Evolutionary conservation across 2,888 invertebrate genomes (phyloP), one percentile per base, ranked within the genome.

Genomic region (Metallyticus violacea): DNA sequence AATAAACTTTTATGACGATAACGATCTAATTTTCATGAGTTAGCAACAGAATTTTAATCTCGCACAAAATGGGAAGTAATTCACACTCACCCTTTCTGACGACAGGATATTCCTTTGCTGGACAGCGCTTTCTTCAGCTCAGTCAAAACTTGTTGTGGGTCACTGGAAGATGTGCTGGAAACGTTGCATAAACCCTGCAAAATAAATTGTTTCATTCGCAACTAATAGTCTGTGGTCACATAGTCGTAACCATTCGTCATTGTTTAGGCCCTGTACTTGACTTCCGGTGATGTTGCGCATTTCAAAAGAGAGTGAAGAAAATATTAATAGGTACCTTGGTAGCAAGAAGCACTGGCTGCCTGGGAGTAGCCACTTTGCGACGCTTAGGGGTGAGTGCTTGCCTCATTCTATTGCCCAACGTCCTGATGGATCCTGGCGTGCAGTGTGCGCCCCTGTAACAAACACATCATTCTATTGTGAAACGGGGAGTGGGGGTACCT

Each of bases 121-220:
- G 93, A 92, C 87, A 96, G 92, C 1, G 94, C 95, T 84, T 93
- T 92, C 85, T 93, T 93, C 80, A 96, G 91, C 90, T 94, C 93
- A 30, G 92, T 92, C 84, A 96, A 92, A 22, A 96, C 94, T 88
- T 93, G 92, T 89, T 95, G 94, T 5, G 96, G 94, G 91, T 94
- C 94, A 81, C 92, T 93, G 88, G 94, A 94, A 77, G 94, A 94
- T 3, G 96, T 96, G 81, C 95, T 94, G 6, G 96, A 96, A 82
- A 96, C 95, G 90, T 96, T 96, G 90, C 95, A 95, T 89, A 95
- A 91, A 87, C 94, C 94, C 94, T 95, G 89, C 40, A 91, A 91
- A 89, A 89, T n/a, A n/a, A n/a, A n/a, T n/a, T n/a, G n/a, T n/a
- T n/a, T n/a, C n/a, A n/a, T n/a, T n/a, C n/a, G n/a, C n/a, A n/a